Base-by-base conservation (phyloP, 2,888 invertebrate species). In the Epinotia demarniana region DNA sequence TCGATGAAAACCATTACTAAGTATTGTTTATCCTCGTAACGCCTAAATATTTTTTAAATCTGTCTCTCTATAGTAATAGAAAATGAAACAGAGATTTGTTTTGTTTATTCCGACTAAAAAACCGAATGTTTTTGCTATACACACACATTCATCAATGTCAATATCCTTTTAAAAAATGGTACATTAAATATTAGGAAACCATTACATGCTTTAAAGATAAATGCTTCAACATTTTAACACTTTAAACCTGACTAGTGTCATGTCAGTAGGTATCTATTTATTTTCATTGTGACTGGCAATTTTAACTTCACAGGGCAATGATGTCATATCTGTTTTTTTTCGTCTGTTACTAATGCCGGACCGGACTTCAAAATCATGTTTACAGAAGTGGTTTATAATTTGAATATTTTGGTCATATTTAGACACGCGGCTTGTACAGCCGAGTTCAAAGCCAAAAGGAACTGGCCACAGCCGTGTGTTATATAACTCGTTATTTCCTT, bases 251-350 rank as follows among this genome's bases (percentile, higher is more conserved):
- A 19, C 1, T 13, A 5, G 12, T 60, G 12, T 27, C 27, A 23
- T 16, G 58, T 27, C 58, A 23, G 19, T 2, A 16, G 23, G 58
- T 23, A 16, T 61, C 33, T 61, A 61, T 60, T 60, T 27, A 27
- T 23, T 61, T 61, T 61, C 9, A 61, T 33, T 49, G 18, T 16
- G 49, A 33, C 61, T 62, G 61, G 16, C 49, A 46, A 53, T 16
- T 49, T 71, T 19, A 71, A 71, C 9, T 62, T 49, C 19, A 70
- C 70, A 61, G 61, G 53, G 49, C 61, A 61, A 62, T 71, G 53
- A 71, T 62, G 70, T 71, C 70, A 71, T 60, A 19, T 39, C 70
- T 71, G 61, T 49, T 61, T 62, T 46, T 27, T 71, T 71, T 62
- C 12, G 49, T 57, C 43, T 68, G 68, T 68, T n/a, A 23, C 58